Base-by-base conservation (phyloP, 2,888 invertebrate species). In the Empis livida region DNA sequence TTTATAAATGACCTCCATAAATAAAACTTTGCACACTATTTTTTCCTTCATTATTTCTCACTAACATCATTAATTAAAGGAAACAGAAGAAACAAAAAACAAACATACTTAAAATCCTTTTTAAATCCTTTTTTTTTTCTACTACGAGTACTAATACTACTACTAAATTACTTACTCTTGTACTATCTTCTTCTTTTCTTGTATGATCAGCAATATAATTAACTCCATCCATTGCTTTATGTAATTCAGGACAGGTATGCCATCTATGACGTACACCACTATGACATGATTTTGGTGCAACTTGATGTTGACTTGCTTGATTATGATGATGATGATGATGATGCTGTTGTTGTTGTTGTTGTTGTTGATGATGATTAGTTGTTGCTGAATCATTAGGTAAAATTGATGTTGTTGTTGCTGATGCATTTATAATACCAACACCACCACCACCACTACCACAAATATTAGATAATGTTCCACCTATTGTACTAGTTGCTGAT, bases 151-250 rank as follows among this genome's bases (percentile, higher is more conserved):
- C n/a, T n/a, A n/a, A n/a, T n/a, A n/a, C n/a, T n/a, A n/a, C n/a
- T n/a, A n/a, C n/a, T n/a, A n/a, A 6, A 44, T n/a, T 42, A 69
- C 76, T 73, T 67, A 91, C 91, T 77, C 87, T 79, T 46, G 88
- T 89, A 49, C 90, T 88, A 66, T 92, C 91, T 70, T 92, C 90
- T 70, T 91, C 91, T 62, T 89, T 80, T 61, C 87, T 82, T 48
- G 90, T 91, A 69, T 92, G 91, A 70, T 92, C 91, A 44, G 92
- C 92, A 61, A 92, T 92, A 67, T 89, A 92, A 61, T 85, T 80
- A 56, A 92, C 89, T 54, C 91, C 91, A 67, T 91, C 90, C 68
- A 91, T 90, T 59, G 92, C 92, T 70, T 90, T 90, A 71, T 88
- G 86, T 56, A 92, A 78, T 71, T 92, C 92, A 39, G 91, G 90